Conservation (phyloP, 1,140 invertebrate genomes). For the Drosophila sproati region DNA sequence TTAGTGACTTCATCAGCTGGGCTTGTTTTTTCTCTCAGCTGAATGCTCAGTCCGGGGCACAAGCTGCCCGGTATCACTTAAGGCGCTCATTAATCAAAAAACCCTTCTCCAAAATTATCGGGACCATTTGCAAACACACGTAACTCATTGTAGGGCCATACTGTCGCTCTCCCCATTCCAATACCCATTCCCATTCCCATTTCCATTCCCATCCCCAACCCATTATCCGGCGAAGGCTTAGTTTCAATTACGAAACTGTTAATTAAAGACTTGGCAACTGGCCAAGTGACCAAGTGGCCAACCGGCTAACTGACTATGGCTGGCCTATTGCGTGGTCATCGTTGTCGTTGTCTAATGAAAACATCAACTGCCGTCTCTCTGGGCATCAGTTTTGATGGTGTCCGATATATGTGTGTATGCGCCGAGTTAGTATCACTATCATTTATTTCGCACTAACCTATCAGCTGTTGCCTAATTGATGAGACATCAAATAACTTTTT, state of each 20-base stretch:
- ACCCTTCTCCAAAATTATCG: slow-evolving; percentile 54
- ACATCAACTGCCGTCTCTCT: slow-evolving; percentile 50
- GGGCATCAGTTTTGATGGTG: slow-evolving; percentile 13
- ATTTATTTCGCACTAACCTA: slow-evolving; percentile 8
- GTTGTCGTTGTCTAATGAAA: slow-evolving; percentile 62
- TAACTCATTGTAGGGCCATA: slow-evolving; percentile 47
- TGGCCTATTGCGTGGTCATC: slow-evolving; percentile 44
- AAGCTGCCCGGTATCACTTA: slow-evolving; percentile 68
- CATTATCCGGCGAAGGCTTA: slow-evolving; percentile 45
- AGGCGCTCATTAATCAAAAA: slow-evolving; percentile 80
- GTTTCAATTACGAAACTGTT: slow-evolving; percentile 74
- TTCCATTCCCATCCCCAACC: slow-evolving; percentile 9
- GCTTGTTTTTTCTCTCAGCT: slow-evolving; percentile 45
- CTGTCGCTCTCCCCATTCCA: background rate
- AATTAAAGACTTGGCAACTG: slow-evolving; percentile 60
- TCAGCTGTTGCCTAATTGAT: slow-evolving; percentile 13
- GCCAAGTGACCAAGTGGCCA: too few relatives aligned
- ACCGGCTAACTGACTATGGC: slow-evolving; percentile 15
- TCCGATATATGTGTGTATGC: slow-evolving; percentile 8
- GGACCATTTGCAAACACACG: slow-evolving; percentile 62
- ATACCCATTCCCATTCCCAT: slow-evolving; percentile 4
- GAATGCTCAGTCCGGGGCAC: slow-evolving; percentile 46
- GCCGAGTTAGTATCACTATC: background rate
- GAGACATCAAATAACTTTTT: slow-evolving; percentile 1
- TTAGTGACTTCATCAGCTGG: slow-evolving; percentile 80